These are phyloP conservation scores for Maniola hyperantus DNA, from an alignment of 2,888 invertebrate species.

Conservation along the genomic window DNA sequence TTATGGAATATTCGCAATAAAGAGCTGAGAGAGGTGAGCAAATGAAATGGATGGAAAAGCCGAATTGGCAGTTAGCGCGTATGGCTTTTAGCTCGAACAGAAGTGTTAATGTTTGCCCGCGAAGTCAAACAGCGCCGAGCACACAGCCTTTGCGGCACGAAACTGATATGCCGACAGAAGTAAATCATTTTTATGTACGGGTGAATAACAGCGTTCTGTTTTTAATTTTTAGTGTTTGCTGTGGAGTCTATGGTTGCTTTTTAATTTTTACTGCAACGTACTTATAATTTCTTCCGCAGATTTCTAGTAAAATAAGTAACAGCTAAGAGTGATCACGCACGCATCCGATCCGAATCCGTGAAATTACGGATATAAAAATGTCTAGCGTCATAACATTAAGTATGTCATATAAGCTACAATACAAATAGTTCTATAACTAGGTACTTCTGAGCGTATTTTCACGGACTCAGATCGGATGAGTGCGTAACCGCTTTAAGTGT, in stretches of 20 bases:
- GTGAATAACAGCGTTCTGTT: slow-evolving; percentile 18
- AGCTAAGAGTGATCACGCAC: too few relatives aligned
- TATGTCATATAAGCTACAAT: too few relatives aligned
- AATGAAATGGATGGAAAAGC: slow-evolving; percentile 17
- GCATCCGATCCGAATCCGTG: too few relatives aligned
- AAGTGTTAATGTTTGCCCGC: slow-evolving; percentile 59
- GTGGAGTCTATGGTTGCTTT: neutral
- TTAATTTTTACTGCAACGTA: neutral
- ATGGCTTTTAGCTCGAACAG: slow-evolving; percentile 46
- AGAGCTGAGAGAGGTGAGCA: slow-evolving; percentile 14
- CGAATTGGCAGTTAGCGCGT: slow-evolving; percentile 31
- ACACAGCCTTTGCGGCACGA: slow-evolving; percentile 50
- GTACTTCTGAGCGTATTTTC: too few relatives aligned
- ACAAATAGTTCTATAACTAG: too few relatives aligned
- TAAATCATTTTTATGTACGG: slow-evolving; percentile 32
- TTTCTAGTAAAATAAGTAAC: too few relatives aligned
- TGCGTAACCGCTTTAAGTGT: too few relatives aligned
- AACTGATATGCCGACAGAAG: slow-evolving; percentile 47
- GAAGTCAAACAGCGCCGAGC: slow-evolving; percentile 46
- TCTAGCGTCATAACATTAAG: too few relatives aligned
- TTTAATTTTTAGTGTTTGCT: slow-evolving; percentile 13
- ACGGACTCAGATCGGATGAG: too few relatives aligned
- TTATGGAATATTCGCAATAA: neutral
- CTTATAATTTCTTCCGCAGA: too few relatives aligned
- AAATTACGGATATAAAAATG: too few relatives aligned